These are phyloP conservation scores for Drosophila nigromelanica DNA, from an alignment of 1,140 invertebrate species.

Conservation along the genomic window DNA sequence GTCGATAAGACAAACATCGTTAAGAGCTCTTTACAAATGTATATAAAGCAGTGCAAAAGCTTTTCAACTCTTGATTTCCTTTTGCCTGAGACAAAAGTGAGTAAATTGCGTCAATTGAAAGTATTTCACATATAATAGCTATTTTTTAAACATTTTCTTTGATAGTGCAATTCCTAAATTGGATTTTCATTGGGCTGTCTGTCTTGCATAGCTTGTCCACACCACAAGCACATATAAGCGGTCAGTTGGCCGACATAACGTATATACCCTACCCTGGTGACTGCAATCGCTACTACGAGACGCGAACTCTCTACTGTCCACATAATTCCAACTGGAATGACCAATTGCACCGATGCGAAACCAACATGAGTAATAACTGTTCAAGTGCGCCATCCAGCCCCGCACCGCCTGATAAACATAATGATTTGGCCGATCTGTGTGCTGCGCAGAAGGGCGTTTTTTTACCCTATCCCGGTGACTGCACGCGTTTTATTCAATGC, in stretches of 20 bases:
- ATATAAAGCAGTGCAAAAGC: background rate
- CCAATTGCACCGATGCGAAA: slow-evolving; percentile 35
- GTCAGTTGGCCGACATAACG: background rate
- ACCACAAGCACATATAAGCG: background rate
- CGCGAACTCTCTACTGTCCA: slow-evolving; percentile 26
- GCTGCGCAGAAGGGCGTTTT: slow-evolving; percentile 16
- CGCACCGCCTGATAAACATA: background rate
- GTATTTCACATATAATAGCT: background rate
- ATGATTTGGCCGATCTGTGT: slow-evolving; percentile 14
- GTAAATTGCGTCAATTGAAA: slow-evolving; percentile 14
- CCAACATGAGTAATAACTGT: background rate
- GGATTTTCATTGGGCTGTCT: background rate
- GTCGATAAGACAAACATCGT: background rate
- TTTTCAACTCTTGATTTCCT: background rate
- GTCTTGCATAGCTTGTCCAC: background rate
- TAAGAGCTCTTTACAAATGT: background rate
- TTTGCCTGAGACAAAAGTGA: slow-evolving; percentile 3
- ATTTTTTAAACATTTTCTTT: background rate
- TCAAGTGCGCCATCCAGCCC: background rate
- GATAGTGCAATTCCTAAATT: slow-evolving; percentile 8
- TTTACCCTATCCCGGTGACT: slow-evolving; percentile 56
- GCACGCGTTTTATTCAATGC: slow-evolving; percentile 53
- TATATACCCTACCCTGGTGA: slow-evolving; percentile 35
- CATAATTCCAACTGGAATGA: slow-evolving; percentile 39
- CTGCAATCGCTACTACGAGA: slow-evolving; percentile 42